Base-by-base conservation (phyloP, 2,888 invertebrate genomes). In the Stenichneumon culpator region DNA sequence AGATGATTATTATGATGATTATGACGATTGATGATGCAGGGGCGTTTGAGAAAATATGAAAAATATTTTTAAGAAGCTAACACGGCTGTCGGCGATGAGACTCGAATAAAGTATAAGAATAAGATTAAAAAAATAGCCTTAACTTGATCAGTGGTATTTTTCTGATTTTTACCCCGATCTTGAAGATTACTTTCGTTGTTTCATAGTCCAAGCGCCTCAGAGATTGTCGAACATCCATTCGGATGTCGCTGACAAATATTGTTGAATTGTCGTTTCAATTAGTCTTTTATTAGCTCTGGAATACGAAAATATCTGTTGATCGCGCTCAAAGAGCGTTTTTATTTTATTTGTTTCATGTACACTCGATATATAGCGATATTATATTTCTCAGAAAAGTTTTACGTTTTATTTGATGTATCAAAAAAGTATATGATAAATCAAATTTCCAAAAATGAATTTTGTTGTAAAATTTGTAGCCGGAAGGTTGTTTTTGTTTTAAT, bases 91-190 rank as follows among this genome's bases (percentile, higher is more conserved):
- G 52, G 65, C 77, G 63, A 77, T 72, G 83, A 77, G 72, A 80
- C 80, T 84, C 75, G 80, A 84, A 80, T 84, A 74, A 83, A 83
- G 57, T 83, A 69, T 83, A 83, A 82, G 63, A 73, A 67, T 68
- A 79, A 74, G 68, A 44, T 74, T 28, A 6, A 32, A 63, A 28
- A 63, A 60, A 60, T 32, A 63, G 60, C 60, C 6, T 63, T 63
- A n/a, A 63, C 5, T 32, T 32, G 32, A 63, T 63, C 28, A 63
- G 32, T 14, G 44, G 44, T 44, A 44, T 63, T 32, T 7, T 22
- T 57, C 16, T 32, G 11, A 39, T 63, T 63, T 32, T 63, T 9
- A 32, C 32, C n/a, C 28, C 28, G 25, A 57, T 57, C 57, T 4
- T 25, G 19, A 63, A 63, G 60, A 1, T 16, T 44, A 44, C 3